Evolutionary conservation across 2,113 vertebrate genomes (phyloP).

Genomic region (Thinocorus orbignyianus): DNA sequence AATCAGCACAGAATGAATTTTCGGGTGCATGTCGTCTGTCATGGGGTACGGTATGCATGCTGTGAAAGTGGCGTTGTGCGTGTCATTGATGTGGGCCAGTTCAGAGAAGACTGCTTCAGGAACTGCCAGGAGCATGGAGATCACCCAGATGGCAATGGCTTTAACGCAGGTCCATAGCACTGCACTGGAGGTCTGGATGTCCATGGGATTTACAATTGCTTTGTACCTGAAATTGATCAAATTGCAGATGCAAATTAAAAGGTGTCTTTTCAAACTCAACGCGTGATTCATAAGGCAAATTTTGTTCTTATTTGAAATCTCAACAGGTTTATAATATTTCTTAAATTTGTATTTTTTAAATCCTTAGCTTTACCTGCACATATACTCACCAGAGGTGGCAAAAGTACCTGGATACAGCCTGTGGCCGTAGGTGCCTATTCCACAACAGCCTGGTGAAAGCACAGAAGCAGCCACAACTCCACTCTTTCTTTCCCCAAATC

Average conservation of each 20-base stretch:
- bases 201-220: conserved; percentile 97
- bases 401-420: not conserved
- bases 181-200: conserved; percentile 88
- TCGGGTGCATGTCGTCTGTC: conserved; percentile 87
- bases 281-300: not conserved
- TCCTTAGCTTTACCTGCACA: not conserved
- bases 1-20: conserved; percentile 91
- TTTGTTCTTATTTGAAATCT: not conserved
- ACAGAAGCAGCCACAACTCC: not conserved
- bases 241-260: not conserved
- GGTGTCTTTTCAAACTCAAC: not conserved
- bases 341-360: not conserved
- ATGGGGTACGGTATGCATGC: conserved; percentile 92
- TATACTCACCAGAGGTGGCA: not conserved
- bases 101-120: conserved; percentile 93
- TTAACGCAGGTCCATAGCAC: conserved; percentile 90
- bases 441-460: not conserved
- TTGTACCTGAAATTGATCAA: conserved; percentile 82
- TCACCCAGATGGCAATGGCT: conserved; percentile 85
- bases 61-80: conserved; percentile 83
- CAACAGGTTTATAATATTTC: not conserved
- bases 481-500: not conserved
- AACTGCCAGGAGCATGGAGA: conserved; percentile 86
- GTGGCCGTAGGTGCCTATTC: not conserved
- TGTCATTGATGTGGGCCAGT: conserved; percentile 78